Evolutionary conservation across 2,113 vertebrate species (phyloP).

Genomic region (Orcinus orca): DNA sequence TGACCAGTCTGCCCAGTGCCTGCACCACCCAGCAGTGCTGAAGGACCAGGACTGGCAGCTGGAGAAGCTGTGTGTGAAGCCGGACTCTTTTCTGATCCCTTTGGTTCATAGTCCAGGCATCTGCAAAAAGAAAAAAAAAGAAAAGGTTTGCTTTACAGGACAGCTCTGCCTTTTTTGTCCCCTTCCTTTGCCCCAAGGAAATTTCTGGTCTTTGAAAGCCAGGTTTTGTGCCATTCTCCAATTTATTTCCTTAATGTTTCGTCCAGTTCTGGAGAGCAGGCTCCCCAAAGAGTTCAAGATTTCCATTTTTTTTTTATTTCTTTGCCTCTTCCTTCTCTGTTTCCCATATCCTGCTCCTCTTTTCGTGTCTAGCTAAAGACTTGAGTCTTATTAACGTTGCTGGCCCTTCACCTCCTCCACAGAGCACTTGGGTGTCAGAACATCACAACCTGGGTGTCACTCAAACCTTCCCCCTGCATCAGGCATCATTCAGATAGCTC

Average conservation of each 20-base stretch:
- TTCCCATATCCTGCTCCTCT: constrained; percentile 22
- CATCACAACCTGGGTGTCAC: constrained; percentile 46
- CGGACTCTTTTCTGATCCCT: neutral
- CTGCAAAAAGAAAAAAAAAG: neutral
- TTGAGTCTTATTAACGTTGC: constrained; percentile 22
- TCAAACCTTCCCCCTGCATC: constrained; percentile 17
- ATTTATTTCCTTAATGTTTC: neutral
- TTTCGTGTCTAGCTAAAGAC: neutral
- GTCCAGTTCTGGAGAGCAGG: neutral
- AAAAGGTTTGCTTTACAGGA: neutral
- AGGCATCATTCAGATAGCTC: neutral
- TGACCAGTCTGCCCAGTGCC: neutral
- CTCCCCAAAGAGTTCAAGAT: constrained; percentile 27
- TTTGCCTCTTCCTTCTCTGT: constrained; percentile 18
- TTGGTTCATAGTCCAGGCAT: neutral
- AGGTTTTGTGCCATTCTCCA: neutral
- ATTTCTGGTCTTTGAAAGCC: constrained; percentile 45
- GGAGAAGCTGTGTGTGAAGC: neutral
- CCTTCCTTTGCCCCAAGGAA: neutral
- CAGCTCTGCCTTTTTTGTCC: neutral
- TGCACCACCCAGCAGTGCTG: rapidly evolving
- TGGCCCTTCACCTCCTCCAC: neutral
- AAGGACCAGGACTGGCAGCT: neutral
- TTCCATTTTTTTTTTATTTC: constrained; percentile 60
- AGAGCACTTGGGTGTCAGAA: neutral